These are phyloP conservation scores for Stegana nigrithorax DNA, from an alignment of 2,888 invertebrate species.

Conservation along the genomic window DNA sequence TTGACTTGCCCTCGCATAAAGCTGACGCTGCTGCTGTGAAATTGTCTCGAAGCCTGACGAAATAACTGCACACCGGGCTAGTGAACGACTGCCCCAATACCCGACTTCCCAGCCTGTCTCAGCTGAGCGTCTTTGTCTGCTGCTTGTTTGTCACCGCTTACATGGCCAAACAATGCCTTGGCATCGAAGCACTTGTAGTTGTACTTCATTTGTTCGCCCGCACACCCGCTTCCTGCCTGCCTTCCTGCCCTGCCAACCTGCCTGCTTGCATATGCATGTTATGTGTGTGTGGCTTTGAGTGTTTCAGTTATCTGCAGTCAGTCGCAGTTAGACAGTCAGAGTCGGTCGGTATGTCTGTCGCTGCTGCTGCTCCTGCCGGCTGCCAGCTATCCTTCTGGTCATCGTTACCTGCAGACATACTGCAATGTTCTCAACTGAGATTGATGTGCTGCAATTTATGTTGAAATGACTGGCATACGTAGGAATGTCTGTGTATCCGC, in stretches of 20 bases:
- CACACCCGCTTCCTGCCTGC: background rate
- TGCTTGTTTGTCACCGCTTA: conserved; percentile 1
- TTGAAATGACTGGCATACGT: no score
- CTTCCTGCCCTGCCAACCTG: background rate
- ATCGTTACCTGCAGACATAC: conserved; percentile 45
- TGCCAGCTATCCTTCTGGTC: no score
- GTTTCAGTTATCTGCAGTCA: conserved; percentile 10
- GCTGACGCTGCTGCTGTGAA: no score
- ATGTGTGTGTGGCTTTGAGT: background rate
- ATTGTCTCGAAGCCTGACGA: no score
- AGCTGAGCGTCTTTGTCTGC: background rate
- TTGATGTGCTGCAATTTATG: conserved; percentile 54
- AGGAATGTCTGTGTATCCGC: no score
- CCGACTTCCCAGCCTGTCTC: no score
- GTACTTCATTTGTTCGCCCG: conserved; percentile 5
- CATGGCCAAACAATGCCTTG: conserved; percentile 1
- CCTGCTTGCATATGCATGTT: background rate
- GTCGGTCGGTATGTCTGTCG: background rate
- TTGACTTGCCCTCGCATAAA: no score
- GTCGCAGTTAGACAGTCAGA: no score
- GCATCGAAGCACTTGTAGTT: conserved; percentile 5
- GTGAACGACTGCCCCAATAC: no score
- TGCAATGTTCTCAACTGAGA: conserved; percentile 37
- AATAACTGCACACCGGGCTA: no score
- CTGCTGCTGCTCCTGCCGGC: conserved; percentile 29